Base-by-base conservation (phyloP, 2,797 vertebrate species). In the Etheostoma perlongum region DNA sequence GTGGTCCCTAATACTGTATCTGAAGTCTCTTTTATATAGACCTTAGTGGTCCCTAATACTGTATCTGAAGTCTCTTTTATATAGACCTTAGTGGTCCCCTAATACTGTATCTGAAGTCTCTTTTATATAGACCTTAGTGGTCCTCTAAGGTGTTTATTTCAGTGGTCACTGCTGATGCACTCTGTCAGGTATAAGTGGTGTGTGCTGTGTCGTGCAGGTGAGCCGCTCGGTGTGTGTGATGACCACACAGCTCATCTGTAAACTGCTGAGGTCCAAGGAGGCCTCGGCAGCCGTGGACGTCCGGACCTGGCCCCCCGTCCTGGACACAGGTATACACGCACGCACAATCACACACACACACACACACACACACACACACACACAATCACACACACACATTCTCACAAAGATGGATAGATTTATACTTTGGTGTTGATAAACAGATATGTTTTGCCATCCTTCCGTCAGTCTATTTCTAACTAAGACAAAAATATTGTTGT, bases 191-290 rank as follows among this genome's bases (percentile, higher is more conserved):
- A 23, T 23, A 23, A 23, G 25, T 13, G 14, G 58, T 74, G 2
- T 23, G 21, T 42, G 0, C 11, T n/a, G 40, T 68, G 2, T 47
- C 4, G 4, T 49, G 74, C 93, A 99, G 98, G 98, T 99, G 90
- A 99, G 98, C 80, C 97, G 97, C 21, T 23, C 97, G 6, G 96
- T 96, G 81, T 99, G 98, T 77, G 93, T 99, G 85, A 97, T 99
- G 98, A 99, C 98, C 51, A 96, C 97, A 0, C 97, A 98, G 84
- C 90, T 96, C 84, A 97, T 99, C 88, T 97, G 95, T 79, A 99
- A 99, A 85, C 96, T 99, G 91, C 93, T 23, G 76, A 92, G 96
- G 90, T 99, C 98, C 0, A 96, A 98, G 77, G 98, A 99, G 76
- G 98, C 98, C 0, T 96, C 96, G 1, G 97, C 97, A 0, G 96